Percentiles rank a stretch among this genome's conserved stretches.
Conservation (phyloP, 2,888 invertebrate species). For the Norana najaformis region DNA sequence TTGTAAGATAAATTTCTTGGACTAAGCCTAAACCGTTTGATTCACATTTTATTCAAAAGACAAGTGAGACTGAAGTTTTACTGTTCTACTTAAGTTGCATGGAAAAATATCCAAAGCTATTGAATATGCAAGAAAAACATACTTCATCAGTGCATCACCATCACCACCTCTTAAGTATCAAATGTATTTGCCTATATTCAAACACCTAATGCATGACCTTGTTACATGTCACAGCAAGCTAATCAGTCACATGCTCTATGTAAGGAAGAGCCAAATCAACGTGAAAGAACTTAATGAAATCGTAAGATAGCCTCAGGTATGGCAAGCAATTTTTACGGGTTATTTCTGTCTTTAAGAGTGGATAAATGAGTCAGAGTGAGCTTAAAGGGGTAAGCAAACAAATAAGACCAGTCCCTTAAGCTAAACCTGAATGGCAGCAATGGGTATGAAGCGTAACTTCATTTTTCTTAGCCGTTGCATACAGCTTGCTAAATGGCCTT, state of each 20-base stretch:
- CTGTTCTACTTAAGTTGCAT: neutral
- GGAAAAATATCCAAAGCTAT: neutral
- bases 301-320: neutral
- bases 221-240: neutral
- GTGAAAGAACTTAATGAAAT: neutral
- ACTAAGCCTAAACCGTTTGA: no score
- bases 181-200: no score
- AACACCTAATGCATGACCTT: neutral
- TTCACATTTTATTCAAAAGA: neutral
- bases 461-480: neutral
- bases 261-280: neutral
- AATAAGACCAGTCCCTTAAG: neutral
- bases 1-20: neutral
- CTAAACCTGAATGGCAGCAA: neutral
- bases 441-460: neutral
- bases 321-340: neutral
- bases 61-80: neutral
- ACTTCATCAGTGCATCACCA: neutral
- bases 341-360: neutral
- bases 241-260: no score
- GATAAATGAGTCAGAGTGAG: neutral
- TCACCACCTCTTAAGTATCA: neutral
- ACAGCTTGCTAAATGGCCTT: no score
- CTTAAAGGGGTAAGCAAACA: no score
- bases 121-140: neutral